Percentiles rank a stretch among this genome's conserved stretches.
These are phyloP conservation scores for Leucophora obtusa DNA, from an alignment of 2,888 invertebrate genomes.

Conservation along the genomic window DNA sequence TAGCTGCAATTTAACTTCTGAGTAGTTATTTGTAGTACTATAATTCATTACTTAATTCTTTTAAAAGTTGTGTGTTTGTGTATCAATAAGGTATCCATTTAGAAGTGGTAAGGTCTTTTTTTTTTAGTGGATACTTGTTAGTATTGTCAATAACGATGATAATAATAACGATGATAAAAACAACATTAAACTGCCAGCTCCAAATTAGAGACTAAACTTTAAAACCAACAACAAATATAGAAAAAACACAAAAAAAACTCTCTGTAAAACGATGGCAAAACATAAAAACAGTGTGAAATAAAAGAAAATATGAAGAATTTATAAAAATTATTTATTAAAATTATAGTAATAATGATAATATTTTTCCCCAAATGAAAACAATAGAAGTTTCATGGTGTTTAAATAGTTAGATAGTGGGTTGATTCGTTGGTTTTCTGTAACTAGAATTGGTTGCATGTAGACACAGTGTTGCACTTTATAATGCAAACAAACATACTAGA, in stretches of 20 bases:
- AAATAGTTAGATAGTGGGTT: conserved; percentile 67
- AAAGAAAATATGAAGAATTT: neutral
- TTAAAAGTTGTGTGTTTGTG: too few species aligned
- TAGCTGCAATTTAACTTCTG: too few species aligned
- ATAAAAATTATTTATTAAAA: neutral
- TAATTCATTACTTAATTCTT: too few species aligned
- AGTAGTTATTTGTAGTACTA: too few species aligned
- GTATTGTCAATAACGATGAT: neutral
- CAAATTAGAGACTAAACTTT: neutral
- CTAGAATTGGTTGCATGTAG: conserved; percentile 7
- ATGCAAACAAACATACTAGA: neutral
- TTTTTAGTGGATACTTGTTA: too few species aligned
- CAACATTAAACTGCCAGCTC: neutral
- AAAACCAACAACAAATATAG: neutral
- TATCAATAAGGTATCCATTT: too few species aligned
- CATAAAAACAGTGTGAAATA: neutral
- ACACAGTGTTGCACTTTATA: neutral
- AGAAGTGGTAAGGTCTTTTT: too few species aligned
- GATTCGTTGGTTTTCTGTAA: conserved; percentile 55
- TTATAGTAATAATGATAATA: neutral
- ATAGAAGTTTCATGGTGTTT: conserved; percentile 18
- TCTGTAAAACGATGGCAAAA: neutral
- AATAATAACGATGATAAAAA: conserved; percentile 3
- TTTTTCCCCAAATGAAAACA: neutral
- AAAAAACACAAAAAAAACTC: neutral